Base-by-base conservation (phyloP, 2,113 vertebrate species). In the Dicrurus megarhynchus region DNA sequence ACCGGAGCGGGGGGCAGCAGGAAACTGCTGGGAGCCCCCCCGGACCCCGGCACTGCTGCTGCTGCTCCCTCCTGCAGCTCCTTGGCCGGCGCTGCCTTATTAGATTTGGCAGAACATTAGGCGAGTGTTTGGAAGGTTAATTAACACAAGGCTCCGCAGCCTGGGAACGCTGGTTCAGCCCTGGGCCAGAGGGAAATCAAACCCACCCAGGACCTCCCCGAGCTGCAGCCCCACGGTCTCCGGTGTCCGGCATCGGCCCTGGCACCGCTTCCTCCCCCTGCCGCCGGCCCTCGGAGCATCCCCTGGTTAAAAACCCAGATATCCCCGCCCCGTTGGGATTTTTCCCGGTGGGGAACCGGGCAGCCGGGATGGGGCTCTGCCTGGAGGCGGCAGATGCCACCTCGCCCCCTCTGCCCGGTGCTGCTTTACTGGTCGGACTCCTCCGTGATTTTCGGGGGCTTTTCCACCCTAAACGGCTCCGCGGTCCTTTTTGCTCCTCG, bases 301-400 rank as follows among this genome's bases (percentile, higher is more conserved):
- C 49, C 41, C 2, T 1, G 0, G n/a, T n/a, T n/a, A n/a, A n/a
- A n/a, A n/a, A n/a, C 81, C 42, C 9, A 0, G 6, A 20, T 28
- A 11, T 24, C 49, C 69, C 6, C 0, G 7, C 7, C 23, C 57
- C 27, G 1, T 16, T 33, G 24, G 53, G 26, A 13, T 21, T 2
- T 35, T 44, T 28, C 39, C 52, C 10, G 1, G 26, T 1, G 60
- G 69, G 79, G 79, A 44, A 32, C 11, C 2, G 49, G 59, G 13
- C 35, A 32, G 52, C 57, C 11, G 52, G 16, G 27, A 18, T 12
- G 39, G 39, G 52, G 39, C 6, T 52, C 30, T 53, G 47, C 41
- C 27, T 3, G 49, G 11, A 7, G 21, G 10, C 10, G 15, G 14
- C 32, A 24, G 76, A 30, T 55, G 14, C 35, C 41, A 2, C 26